Evolutionary conservation across 1,140 invertebrate genomes (phyloP).

Genomic region (Drosophila rhopaloa): DNA sequence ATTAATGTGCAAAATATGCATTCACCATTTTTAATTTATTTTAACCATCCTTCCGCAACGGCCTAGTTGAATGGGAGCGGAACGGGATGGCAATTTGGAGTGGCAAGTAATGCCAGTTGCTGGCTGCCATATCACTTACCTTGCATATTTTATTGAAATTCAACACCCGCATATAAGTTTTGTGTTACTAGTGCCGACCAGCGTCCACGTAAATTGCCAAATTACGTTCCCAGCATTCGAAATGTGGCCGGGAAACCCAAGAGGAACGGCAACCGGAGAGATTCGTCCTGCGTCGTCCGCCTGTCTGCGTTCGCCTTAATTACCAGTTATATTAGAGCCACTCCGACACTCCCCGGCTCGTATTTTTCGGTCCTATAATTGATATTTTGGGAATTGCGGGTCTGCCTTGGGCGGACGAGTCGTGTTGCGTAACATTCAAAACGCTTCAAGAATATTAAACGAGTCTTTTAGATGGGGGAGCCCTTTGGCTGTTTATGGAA

Average conservation of each 20-base stretch:
- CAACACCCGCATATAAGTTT: slow-evolving; percentile 73
- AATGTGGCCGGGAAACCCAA: slow-evolving; percentile 38
- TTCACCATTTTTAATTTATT: slow-evolving; percentile 58
- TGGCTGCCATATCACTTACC: slow-evolving; percentile 47
- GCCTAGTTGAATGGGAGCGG: background rate
- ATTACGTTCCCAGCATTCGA: slow-evolving; percentile 76
- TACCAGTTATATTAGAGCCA: slow-evolving; percentile 70
- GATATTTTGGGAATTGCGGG: slow-evolving; percentile 74
- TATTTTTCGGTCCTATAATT: slow-evolving; percentile 76
- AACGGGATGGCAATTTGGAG: background rate
- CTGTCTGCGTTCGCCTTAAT: slow-evolving; percentile 58
- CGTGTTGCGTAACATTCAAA: slow-evolving; percentile 51
- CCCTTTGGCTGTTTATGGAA: background rate
- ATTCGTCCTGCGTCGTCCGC: slow-evolving; percentile 1
- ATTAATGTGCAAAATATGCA: slow-evolving; percentile 64
- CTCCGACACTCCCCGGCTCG: slow-evolving; percentile 36
- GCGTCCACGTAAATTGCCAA: slow-evolving; percentile 72
- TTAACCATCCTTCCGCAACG: slow-evolving; percentile 17
- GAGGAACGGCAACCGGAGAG: slow-evolving; percentile 34
- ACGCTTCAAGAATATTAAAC: slow-evolving; percentile 76
- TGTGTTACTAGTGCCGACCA: slow-evolving; percentile 54
- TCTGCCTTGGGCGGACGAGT: slow-evolving; percentile 26
- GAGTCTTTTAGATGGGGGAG: background rate
- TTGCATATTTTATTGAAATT: slow-evolving; percentile 81
- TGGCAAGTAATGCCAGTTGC: slow-evolving; percentile 1